Conservation (phyloP, 1,140 invertebrate species). For the Neodiprion fabricii region DNA sequence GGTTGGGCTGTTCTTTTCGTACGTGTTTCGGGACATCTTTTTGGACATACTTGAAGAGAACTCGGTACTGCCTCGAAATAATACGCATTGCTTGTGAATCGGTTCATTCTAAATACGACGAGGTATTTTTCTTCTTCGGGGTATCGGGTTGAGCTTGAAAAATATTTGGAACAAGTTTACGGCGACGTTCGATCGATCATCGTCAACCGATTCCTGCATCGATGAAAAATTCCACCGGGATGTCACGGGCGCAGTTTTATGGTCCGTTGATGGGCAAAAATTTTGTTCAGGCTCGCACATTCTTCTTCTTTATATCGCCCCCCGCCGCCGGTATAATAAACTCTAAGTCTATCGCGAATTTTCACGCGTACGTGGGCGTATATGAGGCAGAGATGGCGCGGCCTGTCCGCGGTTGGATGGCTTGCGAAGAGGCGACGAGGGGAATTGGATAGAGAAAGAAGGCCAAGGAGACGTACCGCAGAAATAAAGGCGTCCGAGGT, state of each 20-base stretch:
- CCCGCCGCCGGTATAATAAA: neutral
- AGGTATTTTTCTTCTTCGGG: too few species aligned
- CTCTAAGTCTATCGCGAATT: neutral
- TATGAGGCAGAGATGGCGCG: neutral
- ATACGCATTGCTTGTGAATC: neutral
- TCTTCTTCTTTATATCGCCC: neutral
- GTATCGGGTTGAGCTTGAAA: too few species aligned
- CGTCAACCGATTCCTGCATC: neutral
- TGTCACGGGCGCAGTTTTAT: neutral
- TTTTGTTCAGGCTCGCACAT: neutral
- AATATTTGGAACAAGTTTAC: too few species aligned
- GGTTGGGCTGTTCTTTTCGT: neutral
- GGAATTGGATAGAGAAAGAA: neutral
- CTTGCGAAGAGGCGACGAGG: neutral
- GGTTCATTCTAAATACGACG: too few species aligned
- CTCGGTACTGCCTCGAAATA: neutral
- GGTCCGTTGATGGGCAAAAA: neutral
- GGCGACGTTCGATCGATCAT: neutral
- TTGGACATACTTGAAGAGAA: neutral
- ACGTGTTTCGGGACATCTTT: neutral
- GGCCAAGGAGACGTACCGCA: too few species aligned
- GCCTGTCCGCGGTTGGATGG: neutral
- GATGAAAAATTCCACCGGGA: neutral
- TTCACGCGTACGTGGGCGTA: constrained; percentile 1
- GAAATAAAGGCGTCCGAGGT: neutral